Percentiles rank a stretch among this genome's conserved stretches.
Conservation (phyloP, 2,797 vertebrate species). For the Crypturellus tataupa region DNA sequence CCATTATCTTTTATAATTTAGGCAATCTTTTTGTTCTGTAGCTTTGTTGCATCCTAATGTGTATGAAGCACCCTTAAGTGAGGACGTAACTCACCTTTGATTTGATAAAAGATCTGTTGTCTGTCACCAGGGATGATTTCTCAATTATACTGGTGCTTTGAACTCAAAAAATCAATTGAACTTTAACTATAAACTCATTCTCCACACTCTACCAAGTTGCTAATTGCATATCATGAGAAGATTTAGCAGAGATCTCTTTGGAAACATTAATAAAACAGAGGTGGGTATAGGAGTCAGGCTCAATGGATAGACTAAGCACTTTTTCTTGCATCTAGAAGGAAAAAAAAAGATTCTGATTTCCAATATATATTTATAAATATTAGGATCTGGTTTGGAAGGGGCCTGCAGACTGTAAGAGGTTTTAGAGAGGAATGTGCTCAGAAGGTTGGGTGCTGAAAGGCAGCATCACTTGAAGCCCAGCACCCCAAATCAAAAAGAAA, state of each 20-base stretch:
- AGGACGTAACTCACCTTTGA: not conserved
- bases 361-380: not conserved
- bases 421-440: no score
- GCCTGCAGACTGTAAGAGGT: no score
- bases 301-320: not conserved
- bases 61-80: not conserved
- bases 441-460: no score
- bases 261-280: not conserved
- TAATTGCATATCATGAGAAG: not conserved
- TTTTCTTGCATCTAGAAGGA: not conserved
- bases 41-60: not conserved
- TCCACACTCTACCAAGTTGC: not conserved
- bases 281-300: not conserved
- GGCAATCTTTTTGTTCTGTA: not conserved
- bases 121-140: not conserved
- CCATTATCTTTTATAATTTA: not conserved
- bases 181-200: not conserved
- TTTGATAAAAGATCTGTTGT: accelerated
- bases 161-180: not conserved
- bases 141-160: accelerated
- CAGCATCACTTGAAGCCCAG: no score
- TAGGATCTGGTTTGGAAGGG: not conserved
- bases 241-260: not conserved
- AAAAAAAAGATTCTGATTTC: not conserved
- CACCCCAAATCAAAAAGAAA: not conserved